Base-by-base conservation (phyloP, 2,888 invertebrate genomes). In the Eulithis testata region DNA sequence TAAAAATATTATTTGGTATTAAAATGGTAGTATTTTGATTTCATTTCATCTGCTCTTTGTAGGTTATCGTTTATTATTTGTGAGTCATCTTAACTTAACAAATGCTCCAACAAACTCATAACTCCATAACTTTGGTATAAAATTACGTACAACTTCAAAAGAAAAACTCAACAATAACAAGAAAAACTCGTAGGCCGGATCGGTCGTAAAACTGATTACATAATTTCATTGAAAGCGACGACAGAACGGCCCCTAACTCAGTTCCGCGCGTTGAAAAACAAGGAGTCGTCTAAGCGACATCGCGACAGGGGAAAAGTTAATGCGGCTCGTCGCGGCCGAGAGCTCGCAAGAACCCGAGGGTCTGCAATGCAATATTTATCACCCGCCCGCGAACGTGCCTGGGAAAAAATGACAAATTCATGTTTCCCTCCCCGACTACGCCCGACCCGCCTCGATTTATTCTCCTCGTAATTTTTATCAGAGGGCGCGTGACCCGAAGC, bases 391-490 rank as follows among this genome's bases (percentile, higher is more conserved):
- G 89, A 86, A 90, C 91, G 90, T 91, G 91, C 87, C 89, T 86
- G 81, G 86, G 90, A 91, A 91, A 91, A 91, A 91, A 92, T 92
- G 91, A 92, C 91, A 92, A 92, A 92, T 92, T 91, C 91, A 91
- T 91, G 90, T 87, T 85, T 80, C 85, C 84, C 83, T 82, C 76
- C 78, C 79, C 79, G 75, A 74, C 79, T 74, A 74, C 78, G 69
- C 73, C 74, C 80, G 72, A 79, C 74, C 76, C 79, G 76, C 79
- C 84, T 86, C 87, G 88, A 90, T 90, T 90, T 91, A 90, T 90
- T 88, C 87, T 80, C 79, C 76, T 82, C 88, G 89, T 90, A 88
- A 89, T 91, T 91, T 91, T 91, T 90, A 90, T 86, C 87, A 88
- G 87, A 86, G 89, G 87, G 88, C 83, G 86, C 85, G 84, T 77